Evolutionary conservation across 2,888 invertebrate species (phyloP), one percentile per base, ranked within the genome.

Genomic region (Drosophila fulvimacula): DNA sequence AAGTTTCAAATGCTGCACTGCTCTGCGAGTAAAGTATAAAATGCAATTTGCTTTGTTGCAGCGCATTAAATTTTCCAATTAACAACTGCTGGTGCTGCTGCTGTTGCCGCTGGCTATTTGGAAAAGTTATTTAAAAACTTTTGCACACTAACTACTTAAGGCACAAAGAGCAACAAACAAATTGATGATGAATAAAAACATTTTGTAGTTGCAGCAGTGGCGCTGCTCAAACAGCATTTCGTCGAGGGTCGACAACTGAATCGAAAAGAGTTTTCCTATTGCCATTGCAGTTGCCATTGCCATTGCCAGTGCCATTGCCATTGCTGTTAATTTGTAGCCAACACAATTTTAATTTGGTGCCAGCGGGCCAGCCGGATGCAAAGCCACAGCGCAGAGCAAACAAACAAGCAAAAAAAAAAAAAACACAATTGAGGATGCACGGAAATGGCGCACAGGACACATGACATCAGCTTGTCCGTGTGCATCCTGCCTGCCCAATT

Each of bases 101-200:
- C 6, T 21, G 13, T 7, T 24, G 49, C 49, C 6, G 32, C 13
- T 56, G 41, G 49, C 66, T 56, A 57, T 44, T 61, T 39, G 38
- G 27, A 13, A 19, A 70, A 58, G 34, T 70, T 75, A 39, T 68
- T 62, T 24, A 49, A 58, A 46, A 66, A 56, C 36, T 66, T 66
- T 65, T 34, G 27, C 38, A 34, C 52, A 38, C 55, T 30, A 59
- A 42, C 55, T 30, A 59, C 44, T 69, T 57, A 52, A 49, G 53
- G 46, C 70, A 46, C 41, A 66, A 56, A 74, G 24, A 60, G 41
- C 39, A 66, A 55, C 71, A 84, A 76, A 69, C 68, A 72, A 82
- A 72, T 76, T 85, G 80, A 76, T 73, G 80, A 67, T 82, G 70
- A 73, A 75, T 69, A 85, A 85, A 82, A 85, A 88, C 73, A 85